Base-by-base conservation (phyloP, 2,797 vertebrate genomes). In the Lepidocolaptes lacrymiger region DNA sequence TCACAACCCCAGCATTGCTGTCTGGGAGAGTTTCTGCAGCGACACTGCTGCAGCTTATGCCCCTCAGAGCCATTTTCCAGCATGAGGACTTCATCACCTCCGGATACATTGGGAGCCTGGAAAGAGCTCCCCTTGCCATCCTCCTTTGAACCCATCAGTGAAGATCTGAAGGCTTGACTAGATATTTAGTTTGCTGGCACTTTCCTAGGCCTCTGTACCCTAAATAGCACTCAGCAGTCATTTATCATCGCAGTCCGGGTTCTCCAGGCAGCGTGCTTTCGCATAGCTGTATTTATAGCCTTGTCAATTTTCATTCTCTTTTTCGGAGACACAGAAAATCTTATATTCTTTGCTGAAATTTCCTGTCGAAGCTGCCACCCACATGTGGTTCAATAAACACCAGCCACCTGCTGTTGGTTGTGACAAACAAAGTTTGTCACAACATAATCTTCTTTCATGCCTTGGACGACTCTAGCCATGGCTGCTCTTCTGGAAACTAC, bases 221-320 rank as follows among this genome's bases (percentile, higher is more conserved):
- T 93, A 95, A 94, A 93, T 95, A 96, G 94, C 87, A 91, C 59
- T 76, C 83, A 79, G 85, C 85, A 92, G 79, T 66, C 89, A 85
- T 96, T 96, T 91, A 64, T 96, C 92, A 93, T 56, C 0, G 5
- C 55, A 48, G 91, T 32, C 49, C 2, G 1, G 59, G 85, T 84
- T 78, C 79, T 93, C 41, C 73, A 88, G 81, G 78, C 94, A 95
- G 84, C 0, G 0, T 1, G 55, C 67, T 93, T 87, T 88, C 2
- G 0, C 85, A 48, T 21, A 49, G 48, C 68, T 75, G 72, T 94
- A 88, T 94, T 95, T 91, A 94, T 91, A 96, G 85, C 80, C 74
- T 34, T 77, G 86, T 75, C 95, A 93, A 75, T 91, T 97, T 81
- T 78, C n/a, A n/a, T 81, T 62, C 79, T 62, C 56, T 68, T 73